These are phyloP conservation scores for Echiichthys vipera DNA, from an alignment of 2,797 vertebrate genomes.

Conservation along the genomic window DNA sequence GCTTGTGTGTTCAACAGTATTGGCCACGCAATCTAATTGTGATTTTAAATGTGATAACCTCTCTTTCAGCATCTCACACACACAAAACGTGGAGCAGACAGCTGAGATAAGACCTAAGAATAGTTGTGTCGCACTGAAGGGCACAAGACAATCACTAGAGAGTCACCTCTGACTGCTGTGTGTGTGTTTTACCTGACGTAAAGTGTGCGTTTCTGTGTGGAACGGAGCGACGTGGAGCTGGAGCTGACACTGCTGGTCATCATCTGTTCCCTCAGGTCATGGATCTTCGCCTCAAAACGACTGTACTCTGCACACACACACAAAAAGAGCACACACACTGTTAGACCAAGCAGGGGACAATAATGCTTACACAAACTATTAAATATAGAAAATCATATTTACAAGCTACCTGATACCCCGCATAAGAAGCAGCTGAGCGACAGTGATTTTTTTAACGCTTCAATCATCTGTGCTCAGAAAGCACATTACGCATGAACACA, in stretches of 20 bases:
- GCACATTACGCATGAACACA: conserved; percentile 8
- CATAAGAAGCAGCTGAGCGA: conserved; percentile 7
- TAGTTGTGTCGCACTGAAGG: conserved; percentile 49
- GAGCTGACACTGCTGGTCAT: conserved; percentile 97
- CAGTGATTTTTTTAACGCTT: conserved; percentile 21
- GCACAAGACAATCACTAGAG: conserved; percentile 52
- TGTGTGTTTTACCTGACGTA: conserved; percentile 75
- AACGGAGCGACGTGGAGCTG: conserved; percentile 93
- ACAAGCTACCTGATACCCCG: conserved; percentile 9
- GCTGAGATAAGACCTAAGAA: conserved; percentile 65
- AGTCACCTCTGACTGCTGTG: conserved; percentile 34
- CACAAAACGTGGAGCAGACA: conserved; percentile 38
- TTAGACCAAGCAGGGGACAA: conserved; percentile 24
- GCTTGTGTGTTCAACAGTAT: conserved; percentile 18
- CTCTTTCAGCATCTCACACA: conserved; percentile 27
- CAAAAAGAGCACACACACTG: conserved; percentile 20
- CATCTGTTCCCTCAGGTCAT: conserved; percentile 97
- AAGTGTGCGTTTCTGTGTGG: conserved; percentile 92
- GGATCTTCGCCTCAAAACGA: conserved; percentile 96
- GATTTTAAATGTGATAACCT: conserved; percentile 59
- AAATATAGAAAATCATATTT: conserved; percentile 6
- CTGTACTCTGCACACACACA: conserved; percentile 88
- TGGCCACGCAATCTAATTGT: conserved; percentile 39
- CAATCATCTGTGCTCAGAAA: conserved; percentile 27
- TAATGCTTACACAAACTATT: neutral